Conservation (phyloP, 2,113 vertebrate genomes). For the Pollachius pollachius region DNA sequence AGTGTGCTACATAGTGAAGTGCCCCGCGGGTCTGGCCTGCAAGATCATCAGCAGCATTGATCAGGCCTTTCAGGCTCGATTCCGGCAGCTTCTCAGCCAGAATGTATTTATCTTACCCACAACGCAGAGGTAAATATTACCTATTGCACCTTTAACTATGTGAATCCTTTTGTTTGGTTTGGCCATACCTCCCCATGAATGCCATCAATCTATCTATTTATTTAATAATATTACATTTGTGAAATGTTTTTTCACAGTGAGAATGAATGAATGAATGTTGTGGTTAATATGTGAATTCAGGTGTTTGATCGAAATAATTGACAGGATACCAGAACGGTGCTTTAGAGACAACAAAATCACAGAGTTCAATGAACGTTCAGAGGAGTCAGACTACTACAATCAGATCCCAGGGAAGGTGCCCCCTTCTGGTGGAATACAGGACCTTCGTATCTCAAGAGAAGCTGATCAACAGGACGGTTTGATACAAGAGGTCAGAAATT, state of each 20-base stretch:
- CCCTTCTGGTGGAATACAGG: slow-evolving; percentile 72
- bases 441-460: slow-evolving; percentile 61
- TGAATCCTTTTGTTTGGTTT: no score
- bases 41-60: slow-evolving; percentile 89
- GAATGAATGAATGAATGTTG: no score
- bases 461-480: slow-evolving; percentile 49
- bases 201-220: no score
- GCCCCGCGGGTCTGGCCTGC: slow-evolving; percentile 76
- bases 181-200: no score
- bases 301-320: slow-evolving; percentile 23
- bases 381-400: slow-evolving; percentile 83
- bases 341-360: slow-evolving; percentile 43
- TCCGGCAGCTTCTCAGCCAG: slow-evolving; percentile 86
- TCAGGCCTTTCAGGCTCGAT: slow-evolving; percentile 89
- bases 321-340: slow-evolving; percentile 39
- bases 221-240: no score
- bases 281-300: background rate
- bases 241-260: no score
- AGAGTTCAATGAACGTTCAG: slow-evolving; percentile 22
- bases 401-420: slow-evolving; percentile 81
- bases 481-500: slow-evolving; percentile 32
- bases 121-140: slow-evolving; percentile 75
- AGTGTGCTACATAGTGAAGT: slow-evolving; percentile 94
- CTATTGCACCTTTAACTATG: no score
- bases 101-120: slow-evolving; percentile 67